phyloP scores from a whole-genome alignment of 2,888 invertebrate species.

The Meghimatium bilineatum region DNA sequence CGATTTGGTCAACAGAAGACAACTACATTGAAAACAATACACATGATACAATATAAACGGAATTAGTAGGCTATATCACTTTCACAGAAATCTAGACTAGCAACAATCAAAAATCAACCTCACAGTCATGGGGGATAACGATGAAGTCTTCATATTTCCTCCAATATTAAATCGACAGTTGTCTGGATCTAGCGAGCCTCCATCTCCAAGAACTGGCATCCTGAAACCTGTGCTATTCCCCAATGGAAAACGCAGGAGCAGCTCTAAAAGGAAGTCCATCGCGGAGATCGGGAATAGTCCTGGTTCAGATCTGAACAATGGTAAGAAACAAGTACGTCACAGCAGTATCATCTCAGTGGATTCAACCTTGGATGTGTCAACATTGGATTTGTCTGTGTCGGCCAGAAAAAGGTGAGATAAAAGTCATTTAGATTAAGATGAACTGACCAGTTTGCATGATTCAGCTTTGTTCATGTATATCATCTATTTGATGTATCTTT shows the following conservation, averaged over 20 bases:
- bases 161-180: not conserved
- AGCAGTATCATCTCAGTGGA: constrained; percentile 32
- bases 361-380: constrained; percentile 7
- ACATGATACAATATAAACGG: no score
- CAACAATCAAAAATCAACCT: no score
- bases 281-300: not conserved
- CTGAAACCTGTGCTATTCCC: not conserved
- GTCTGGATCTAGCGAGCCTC: not conserved
- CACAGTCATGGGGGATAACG: not conserved
- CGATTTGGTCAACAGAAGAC: no score
- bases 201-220: constrained; percentile 13
- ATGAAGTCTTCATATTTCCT: not conserved
- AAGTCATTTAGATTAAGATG: no score
- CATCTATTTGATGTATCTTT: no score
- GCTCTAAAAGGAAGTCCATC: not conserved
- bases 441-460: no score
- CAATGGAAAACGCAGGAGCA: not conserved
- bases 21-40: no score
- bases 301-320: not conserved
- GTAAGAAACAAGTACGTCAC: constrained; percentile 22
- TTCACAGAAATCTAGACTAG: no score
- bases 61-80: no score
- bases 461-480: no score
- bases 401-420: not conserved
- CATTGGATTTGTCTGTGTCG: not conserved